Evolutionary conservation across 2,888 invertebrate genomes (phyloP).

Genomic region (Osmoderma eremita): DNA sequence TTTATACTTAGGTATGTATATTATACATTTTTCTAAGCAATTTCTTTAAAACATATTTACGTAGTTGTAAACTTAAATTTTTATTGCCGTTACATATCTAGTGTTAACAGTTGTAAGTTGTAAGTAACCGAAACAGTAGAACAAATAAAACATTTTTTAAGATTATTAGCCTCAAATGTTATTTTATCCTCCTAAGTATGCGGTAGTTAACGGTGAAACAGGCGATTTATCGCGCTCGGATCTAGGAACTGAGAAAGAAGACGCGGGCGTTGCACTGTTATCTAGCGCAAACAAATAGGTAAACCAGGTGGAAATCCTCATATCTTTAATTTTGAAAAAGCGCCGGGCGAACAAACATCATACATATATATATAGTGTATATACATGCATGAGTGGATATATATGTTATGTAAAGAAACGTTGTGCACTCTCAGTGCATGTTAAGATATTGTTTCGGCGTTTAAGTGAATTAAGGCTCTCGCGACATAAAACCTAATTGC

Average conservation of each 20-base stretch:
- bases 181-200: conserved; percentile 1
- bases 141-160: conserved; percentile 4
- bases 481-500: conserved; percentile 18
- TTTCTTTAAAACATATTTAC: too few relatives aligned
- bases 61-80: too few relatives aligned
- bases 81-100: too few relatives aligned
- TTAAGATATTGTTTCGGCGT: not conserved
- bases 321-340: conserved; percentile 33
- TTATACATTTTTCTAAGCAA: too few relatives aligned
- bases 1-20: too few relatives aligned
- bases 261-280: conserved; percentile 31
- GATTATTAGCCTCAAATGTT: not conserved
- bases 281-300: conserved; percentile 32
- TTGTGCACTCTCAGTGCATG: not conserved
- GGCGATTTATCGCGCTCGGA: conserved; percentile 11
- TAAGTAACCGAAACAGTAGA: not conserved
- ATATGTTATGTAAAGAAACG: too few relatives aligned
- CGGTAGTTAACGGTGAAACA: conserved; percentile 14
- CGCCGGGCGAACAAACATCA: conserved; percentile 18
- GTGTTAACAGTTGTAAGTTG: too few relatives aligned
- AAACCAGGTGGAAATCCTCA: conserved; percentile 29
- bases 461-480: conserved; percentile 25
- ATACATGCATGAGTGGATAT: not conserved
- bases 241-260: conserved; percentile 9
- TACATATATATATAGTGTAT: conserved; percentile 2